Percentiles rank a stretch among this genome's conserved stretches.
Evolutionary conservation across 2,797 vertebrate genomes (phyloP).

Genomic region (Tinamus major): DNA sequence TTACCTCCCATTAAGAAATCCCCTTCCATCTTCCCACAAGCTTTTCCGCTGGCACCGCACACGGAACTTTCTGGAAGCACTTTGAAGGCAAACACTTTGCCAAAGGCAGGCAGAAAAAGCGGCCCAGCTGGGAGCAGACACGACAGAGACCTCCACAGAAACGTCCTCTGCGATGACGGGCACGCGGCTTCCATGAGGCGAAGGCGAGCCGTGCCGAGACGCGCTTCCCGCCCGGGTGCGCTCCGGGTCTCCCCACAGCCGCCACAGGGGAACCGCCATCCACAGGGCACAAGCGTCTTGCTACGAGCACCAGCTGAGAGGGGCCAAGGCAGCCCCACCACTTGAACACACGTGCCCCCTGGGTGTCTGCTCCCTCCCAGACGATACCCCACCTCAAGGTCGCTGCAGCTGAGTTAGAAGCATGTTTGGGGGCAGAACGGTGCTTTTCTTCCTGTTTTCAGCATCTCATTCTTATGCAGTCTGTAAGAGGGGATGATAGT

Average conservation of each 20-base stretch:
- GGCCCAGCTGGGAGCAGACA: neutral
- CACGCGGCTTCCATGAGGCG: neutral
- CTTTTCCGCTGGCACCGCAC: neutral
- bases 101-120: neutral
- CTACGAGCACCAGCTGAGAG: neutral
- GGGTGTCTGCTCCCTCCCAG: neutral
- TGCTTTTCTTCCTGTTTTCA: neutral
- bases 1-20: neutral
- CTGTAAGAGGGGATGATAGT: neutral
- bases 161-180: neutral
- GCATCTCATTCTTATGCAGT: neutral
- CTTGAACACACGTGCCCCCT: accelerated
- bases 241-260: neutral
- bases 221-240: neutral
- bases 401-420: neutral
- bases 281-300: neutral
- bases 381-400: neutral
- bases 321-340: neutral
- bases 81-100: neutral
- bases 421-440: neutral
- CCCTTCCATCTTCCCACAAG: neutral
- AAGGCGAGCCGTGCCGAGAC: neutral
- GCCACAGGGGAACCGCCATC: neutral
- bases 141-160: neutral
- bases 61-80: neutral